phyloP scores from a whole-genome alignment of 2,113 vertebrate species.

The Tyto alba region DNA sequence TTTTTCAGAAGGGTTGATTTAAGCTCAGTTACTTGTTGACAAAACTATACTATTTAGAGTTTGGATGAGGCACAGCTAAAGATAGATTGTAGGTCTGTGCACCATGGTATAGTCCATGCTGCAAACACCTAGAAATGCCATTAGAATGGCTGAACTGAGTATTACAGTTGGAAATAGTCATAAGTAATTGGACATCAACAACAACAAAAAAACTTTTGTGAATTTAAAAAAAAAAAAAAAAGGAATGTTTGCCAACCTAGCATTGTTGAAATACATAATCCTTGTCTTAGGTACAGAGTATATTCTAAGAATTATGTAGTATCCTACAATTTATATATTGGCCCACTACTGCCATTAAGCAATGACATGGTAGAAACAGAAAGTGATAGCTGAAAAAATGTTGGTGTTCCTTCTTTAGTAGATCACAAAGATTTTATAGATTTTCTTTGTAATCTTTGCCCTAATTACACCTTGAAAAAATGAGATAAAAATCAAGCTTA shows the following conservation, averaged over 20 bases:
- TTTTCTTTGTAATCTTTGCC: background rate
- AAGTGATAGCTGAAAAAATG: background rate
- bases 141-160: background rate
- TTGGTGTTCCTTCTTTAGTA: background rate
- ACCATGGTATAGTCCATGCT: background rate
- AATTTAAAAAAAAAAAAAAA: background rate
- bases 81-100: background rate
- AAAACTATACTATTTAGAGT: background rate
- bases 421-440: background rate
- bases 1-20: background rate
- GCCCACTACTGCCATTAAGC: background rate
- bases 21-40: background rate
- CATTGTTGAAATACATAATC: too few species aligned
- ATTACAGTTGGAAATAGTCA: background rate
- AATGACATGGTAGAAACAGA: background rate
- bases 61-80: background rate
- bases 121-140: background rate
- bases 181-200: background rate
- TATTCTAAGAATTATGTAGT: background rate
- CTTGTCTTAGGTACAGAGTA: background rate
- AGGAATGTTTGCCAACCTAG: background rate
- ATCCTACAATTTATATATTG: background rate
- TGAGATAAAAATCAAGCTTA: background rate
- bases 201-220: background rate
- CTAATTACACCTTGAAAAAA: background rate